phyloP scores from a whole-genome alignment of 2,797 vertebrate species.

The Notoglanidium macrostoma region DNA sequence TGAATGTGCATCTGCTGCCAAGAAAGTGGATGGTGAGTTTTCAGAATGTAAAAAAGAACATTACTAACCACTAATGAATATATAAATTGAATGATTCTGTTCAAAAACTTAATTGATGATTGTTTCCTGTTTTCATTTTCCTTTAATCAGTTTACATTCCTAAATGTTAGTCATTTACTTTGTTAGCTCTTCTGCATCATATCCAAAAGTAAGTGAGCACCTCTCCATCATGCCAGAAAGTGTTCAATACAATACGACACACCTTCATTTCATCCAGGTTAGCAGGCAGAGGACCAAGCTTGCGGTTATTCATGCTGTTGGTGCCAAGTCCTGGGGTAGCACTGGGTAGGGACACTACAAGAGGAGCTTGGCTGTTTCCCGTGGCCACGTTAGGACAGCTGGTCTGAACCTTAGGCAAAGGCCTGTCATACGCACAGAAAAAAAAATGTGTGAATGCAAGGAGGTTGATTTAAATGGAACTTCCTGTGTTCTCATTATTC shows the following conservation, averaged over 20 bases:
- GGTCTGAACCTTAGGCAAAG: constrained; percentile 80
- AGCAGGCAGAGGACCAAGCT: constrained; percentile 80
- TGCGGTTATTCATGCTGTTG: constrained; percentile 66
- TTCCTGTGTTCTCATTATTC: constrained; percentile 62
- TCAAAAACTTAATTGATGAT: neutral
- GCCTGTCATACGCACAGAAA: constrained; percentile 68
- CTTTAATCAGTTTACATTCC: neutral
- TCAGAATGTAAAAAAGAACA: neutral
- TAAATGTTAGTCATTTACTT: neutral
- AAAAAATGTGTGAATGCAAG: constrained; percentile 54
- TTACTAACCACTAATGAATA: neutral
- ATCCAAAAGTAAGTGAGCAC: neutral
- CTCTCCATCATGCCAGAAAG: neutral
- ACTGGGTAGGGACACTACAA: constrained; percentile 54
- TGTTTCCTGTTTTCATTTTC: neutral
- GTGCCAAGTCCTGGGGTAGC: constrained; percentile 67
- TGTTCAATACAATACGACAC: constrained; percentile 11
- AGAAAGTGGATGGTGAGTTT: neutral
- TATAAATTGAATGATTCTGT: neutral
- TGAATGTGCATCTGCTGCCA: neutral
- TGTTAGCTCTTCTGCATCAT: neutral
- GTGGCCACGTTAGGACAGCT: constrained; percentile 71
- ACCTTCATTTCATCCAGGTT: constrained; percentile 97
- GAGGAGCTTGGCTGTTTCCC: constrained; percentile 65
- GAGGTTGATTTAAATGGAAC: constrained; percentile 44